Evolutionary conservation across 1,140 invertebrate genomes (phyloP).

Genomic region (Lucilia cuprina): DNA sequence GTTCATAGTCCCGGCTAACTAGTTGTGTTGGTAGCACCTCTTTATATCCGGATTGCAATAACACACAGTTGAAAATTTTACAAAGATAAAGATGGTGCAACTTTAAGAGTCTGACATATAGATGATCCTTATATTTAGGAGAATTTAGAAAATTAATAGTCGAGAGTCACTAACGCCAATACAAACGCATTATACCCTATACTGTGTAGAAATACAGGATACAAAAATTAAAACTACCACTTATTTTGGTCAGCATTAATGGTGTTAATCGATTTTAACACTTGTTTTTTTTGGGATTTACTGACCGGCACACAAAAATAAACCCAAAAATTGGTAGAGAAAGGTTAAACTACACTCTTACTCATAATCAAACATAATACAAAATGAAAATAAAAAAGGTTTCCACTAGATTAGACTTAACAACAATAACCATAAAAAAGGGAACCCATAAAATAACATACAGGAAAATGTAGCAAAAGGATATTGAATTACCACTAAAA

Average conservation of each 20-base stretch:
- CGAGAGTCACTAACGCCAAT: too few species aligned
- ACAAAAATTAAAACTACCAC: background rate
- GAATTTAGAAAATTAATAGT: too few species aligned
- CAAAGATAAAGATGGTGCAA: too few species aligned
- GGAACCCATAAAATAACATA: background rate
- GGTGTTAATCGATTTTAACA: constrained; percentile 32
- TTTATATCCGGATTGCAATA: too few species aligned
- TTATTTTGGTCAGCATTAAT: background rate
- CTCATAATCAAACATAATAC: background rate
- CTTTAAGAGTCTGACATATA: too few species aligned
- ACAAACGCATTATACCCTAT: too few species aligned
- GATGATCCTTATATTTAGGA: too few species aligned
- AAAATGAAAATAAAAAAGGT: background rate
- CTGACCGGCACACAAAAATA: too few species aligned
- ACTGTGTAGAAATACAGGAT: background rate
- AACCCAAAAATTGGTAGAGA: background rate
- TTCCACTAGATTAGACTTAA: constrained; percentile 10
- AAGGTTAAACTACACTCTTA: background rate
- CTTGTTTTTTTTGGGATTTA: background rate
- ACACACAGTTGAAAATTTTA: too few species aligned
- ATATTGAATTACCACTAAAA: constrained; percentile 15
- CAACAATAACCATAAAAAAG: background rate
- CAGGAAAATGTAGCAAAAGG: background rate
- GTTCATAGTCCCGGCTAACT: too few species aligned
- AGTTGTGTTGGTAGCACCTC: too few species aligned